Percentiles rank a stretch among this genome's conserved stretches.
Evolutionary conservation across 2,888 invertebrate genomes (phyloP).

Genomic region (Orchestes rusci): DNA sequence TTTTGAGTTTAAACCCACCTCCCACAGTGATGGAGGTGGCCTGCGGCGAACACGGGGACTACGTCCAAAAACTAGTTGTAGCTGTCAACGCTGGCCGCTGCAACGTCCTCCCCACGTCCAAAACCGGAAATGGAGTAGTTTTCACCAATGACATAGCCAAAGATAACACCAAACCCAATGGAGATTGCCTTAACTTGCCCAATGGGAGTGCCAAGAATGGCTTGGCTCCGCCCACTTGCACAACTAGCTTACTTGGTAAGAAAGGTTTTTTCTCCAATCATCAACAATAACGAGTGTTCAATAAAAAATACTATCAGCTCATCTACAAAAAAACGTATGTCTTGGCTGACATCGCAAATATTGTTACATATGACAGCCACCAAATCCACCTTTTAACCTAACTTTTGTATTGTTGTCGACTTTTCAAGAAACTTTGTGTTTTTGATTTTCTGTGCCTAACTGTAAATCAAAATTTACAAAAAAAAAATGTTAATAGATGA

Average conservation of each 20-base stretch:
- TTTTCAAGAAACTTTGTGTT: too few relatives aligned
- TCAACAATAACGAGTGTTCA: too few relatives aligned
- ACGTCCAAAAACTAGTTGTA: constrained; percentile 74
- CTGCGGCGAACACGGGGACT: constrained; percentile 89
- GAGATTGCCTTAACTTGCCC: constrained; percentile 29
- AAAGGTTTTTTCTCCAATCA: not conserved
- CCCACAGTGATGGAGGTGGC: constrained; percentile 92
- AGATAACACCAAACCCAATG: constrained; percentile 38
- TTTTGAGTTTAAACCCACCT: too few relatives aligned
- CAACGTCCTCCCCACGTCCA: constrained; percentile 46
- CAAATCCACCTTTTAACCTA: too few relatives aligned
- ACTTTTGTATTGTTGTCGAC: too few relatives aligned
- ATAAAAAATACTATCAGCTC: too few relatives aligned
- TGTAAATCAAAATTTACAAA: too few relatives aligned
- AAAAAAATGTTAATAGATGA: too few relatives aligned
- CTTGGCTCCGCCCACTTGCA: constrained; percentile 46
- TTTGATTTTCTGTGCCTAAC: too few relatives aligned
- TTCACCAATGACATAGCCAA: constrained; percentile 54
- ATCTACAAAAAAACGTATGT: too few relatives aligned
- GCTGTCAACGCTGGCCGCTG: constrained; percentile 77
- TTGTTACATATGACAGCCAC: too few relatives aligned
- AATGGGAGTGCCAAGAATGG: constrained; percentile 39
- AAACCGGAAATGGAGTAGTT: constrained; percentile 33
- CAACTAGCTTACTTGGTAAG: constrained; percentile 43
- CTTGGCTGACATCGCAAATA: too few relatives aligned